Percentiles rank a stretch among this genome's conserved stretches.
These are phyloP conservation scores for Telmatherina bonti DNA, from an alignment of 2,797 vertebrate species.

Conservation along the genomic window DNA sequence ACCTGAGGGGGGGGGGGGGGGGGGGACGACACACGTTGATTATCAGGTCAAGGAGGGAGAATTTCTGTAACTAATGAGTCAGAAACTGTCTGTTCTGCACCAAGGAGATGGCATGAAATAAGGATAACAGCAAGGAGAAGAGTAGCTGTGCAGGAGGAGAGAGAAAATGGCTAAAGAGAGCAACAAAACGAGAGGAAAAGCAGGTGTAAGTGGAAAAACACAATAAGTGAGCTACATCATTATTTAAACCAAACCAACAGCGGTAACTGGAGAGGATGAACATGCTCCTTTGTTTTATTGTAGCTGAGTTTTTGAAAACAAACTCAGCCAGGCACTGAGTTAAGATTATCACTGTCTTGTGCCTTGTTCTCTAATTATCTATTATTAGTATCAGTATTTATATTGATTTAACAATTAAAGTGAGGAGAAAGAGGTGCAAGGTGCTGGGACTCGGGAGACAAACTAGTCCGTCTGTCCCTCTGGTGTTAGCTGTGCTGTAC, in stretches of 20 bases:
- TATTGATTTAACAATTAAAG: not conserved
- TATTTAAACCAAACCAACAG: conserved; percentile 3
- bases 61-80: conserved; percentile 42
- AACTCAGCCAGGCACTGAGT: not conserved
- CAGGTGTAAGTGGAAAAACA: not conserved
- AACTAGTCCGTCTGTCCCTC: not conserved
- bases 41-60: conserved; percentile 33
- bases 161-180: conserved; percentile 3
- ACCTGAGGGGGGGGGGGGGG: conserved; percentile 40
- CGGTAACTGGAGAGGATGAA: not conserved
- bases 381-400: not conserved
- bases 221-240: not conserved
- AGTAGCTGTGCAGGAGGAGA: conserved; percentile 2
- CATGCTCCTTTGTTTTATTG: not conserved
- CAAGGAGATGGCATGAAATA: conserved; percentile 1
- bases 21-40: too few relatives aligned
- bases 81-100: conserved; percentile 44
- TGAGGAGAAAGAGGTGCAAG: not conserved
- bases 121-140: not conserved
- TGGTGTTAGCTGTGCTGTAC: not conserved
- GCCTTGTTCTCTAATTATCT: not conserved
- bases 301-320: conserved; percentile 2
- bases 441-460: not conserved
- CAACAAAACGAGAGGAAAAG: not conserved
- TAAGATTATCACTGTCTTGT: not conserved